Percentiles rank a stretch among this genome's conserved stretches.
Evolutionary conservation across 1,140 invertebrate genomes (phyloP).

Genomic region (Eurosta solidaginis): DNA sequence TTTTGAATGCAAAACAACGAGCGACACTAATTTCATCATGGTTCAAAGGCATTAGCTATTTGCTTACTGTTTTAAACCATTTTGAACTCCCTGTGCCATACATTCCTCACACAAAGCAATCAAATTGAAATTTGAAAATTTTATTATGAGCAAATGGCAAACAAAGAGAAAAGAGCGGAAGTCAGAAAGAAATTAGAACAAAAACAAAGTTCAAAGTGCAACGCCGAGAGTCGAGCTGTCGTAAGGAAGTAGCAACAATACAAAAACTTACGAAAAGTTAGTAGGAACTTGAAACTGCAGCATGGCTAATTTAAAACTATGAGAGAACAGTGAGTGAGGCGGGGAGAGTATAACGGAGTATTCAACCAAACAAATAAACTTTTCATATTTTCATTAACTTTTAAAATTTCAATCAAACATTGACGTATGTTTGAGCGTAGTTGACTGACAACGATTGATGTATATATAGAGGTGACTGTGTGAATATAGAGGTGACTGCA

Average conservation of each 20-base stretch:
- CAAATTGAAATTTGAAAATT: constrained; percentile 25
- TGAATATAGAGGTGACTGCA: background rate
- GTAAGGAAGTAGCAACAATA: background rate
- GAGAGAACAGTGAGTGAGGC: background rate
- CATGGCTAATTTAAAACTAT: too few species aligned
- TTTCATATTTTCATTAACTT: constrained; percentile 26
- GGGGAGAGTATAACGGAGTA: too few species aligned
- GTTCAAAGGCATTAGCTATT: too few species aligned
- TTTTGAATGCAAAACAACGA: too few species aligned
- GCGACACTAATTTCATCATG: too few species aligned
- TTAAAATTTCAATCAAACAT: constrained; percentile 10
- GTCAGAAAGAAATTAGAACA: background rate
- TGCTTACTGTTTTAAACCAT: too few species aligned
- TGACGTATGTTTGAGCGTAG: background rate
- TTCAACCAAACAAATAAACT: background rate
- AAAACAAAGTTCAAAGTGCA: background rate
- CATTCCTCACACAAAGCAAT: too few species aligned
- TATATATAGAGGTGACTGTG: background rate
- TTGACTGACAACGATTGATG: background rate
- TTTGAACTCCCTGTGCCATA: too few species aligned
- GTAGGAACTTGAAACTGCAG: too few species aligned
- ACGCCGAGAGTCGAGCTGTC: background rate
- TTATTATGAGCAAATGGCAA: background rate
- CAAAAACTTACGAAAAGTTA: background rate
- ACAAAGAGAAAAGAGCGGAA: background rate